Evolutionary conservation across 2,113 vertebrate species (phyloP), one percentile per base, ranked within the genome.

Genomic region (Choloepus hoffmanni): DNA sequence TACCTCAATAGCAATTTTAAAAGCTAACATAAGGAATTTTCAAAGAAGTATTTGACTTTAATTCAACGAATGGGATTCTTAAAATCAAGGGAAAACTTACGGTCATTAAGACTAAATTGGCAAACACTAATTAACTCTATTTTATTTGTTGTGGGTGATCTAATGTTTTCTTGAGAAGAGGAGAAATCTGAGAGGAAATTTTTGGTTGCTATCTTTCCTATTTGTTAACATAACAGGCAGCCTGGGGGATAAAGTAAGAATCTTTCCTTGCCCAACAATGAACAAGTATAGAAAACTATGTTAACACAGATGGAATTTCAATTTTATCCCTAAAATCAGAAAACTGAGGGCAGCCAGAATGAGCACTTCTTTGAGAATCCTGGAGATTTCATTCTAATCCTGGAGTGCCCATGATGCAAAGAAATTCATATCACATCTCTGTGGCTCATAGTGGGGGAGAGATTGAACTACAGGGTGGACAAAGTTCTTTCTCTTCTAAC

Each of bases 11-110:
- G 15, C 72, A 30, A 73, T 68, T 90, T 91, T 67, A 76, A 84
- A 93, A 85, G 5, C 19, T 76, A 72, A 8, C 2, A 0, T 65
- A 79, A 90, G 14, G 7, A 55, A 79, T 73, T 94, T 92, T 85
- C 23, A 76, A 65, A 24, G 65, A 76, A n/a, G 12, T 0, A n/a
- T 58, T 93, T 86, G 23, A 88, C n/a, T 94, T 82, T 76, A 92
- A 87, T 53, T 82, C n/a, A 88, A 63, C 33, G 30, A 50, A 93
- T 24, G 2, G 2, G 63, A 58, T 83, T 76, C n/a, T 58, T 87
- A 89, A 96, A 94, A 83, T 14, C 62, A 50, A 92, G 70, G 40
- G 11, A 76, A 94, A 55, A 83, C 4, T 55, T 78, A 58, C 8
- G 16, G 5, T 85, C 40, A 78, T 1, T 30, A 82, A 89, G 55